Conservation (phyloP, 2,797 vertebrate species). For the Hydrolagus colliei region DNA sequence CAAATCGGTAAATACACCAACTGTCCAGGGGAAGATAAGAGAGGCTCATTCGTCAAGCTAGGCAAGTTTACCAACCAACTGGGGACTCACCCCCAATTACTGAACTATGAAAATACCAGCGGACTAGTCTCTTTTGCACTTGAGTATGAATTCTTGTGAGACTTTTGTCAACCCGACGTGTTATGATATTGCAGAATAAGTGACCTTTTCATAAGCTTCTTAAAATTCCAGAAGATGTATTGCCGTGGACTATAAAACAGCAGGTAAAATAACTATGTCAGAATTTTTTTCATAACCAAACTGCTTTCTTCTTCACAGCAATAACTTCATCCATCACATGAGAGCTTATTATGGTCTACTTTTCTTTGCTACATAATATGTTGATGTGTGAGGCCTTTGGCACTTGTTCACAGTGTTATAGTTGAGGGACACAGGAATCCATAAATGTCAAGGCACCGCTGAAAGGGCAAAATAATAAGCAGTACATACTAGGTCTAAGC, state of each 20-base stretch:
- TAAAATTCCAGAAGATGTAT: slow-evolving; percentile 22
- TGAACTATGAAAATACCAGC: slow-evolving; percentile 12
- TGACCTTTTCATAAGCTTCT: slow-evolving; percentile 23
- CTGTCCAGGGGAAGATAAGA: not conserved
- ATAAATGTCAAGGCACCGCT: not conserved
- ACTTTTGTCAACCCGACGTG: not conserved
- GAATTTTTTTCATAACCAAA: slow-evolving; percentile 5
- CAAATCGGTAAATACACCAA: not conserved
- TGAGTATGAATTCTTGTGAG: slow-evolving; percentile 2
- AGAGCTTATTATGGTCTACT: slow-evolving; percentile 2
- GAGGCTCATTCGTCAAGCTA: too few species aligned
- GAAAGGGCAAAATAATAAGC: not conserved
- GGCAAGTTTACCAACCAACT: too few species aligned
- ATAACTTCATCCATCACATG: not conserved
- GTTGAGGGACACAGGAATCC: not conserved
- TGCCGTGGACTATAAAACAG: slow-evolving; percentile 10
- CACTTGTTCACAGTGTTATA: not conserved
- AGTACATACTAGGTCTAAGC: not conserved
- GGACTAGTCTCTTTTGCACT: not conserved
- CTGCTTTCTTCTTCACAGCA: slow-evolving; percentile 15
- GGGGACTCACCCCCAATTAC: not conserved
- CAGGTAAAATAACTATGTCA: slow-evolving; percentile 20
- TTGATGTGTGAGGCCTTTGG: not conserved
- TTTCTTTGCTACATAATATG: slow-evolving; percentile 6
- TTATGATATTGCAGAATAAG: slow-evolving; percentile 1